These are phyloP conservation scores for Lasioglossum morio DNA, from an alignment of 2,888 invertebrate species.

Conservation along the genomic window DNA sequence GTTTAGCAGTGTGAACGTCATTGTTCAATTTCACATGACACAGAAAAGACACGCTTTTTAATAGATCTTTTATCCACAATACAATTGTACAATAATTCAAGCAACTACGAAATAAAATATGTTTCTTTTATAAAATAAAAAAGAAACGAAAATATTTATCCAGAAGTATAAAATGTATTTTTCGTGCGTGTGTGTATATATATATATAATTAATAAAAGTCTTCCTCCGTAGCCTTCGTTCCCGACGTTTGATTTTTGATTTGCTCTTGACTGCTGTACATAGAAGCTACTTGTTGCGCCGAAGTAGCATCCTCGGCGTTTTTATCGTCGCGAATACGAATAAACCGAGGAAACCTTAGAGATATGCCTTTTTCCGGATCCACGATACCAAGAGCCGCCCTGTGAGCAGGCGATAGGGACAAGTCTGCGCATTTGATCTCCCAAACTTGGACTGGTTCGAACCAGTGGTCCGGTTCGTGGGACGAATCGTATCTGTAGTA, in stretches of 20 bases:
- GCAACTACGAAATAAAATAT: neutral
- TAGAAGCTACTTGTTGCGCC: conserved; percentile 93
- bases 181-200: no score
- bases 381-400: conserved; percentile 93
- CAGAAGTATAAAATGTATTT: neutral
- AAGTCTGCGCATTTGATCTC: conserved; percentile 99
- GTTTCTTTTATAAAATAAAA: neutral
- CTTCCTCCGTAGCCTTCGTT: conserved; percentile 85
- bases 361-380: conserved; percentile 97
- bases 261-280: conserved; percentile 97
- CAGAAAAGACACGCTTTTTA: neutral
- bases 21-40: no score
- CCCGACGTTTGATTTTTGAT: conserved; percentile 89
- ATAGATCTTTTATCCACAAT: neutral
- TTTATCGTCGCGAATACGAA: conserved; percentile 96
- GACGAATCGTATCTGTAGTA: conserved; percentile 92
- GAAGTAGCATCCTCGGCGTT: conserved; percentile 96
- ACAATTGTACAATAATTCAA: neutral
- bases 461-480: conserved; percentile 95
- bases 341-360: conserved; percentile 96
- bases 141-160: neutral
- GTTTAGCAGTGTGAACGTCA: no score
- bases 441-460: conserved; percentile 95
- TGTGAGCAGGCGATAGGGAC: conserved; percentile 97
- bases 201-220: conserved; percentile 86